Base-by-base conservation (phyloP, 2,888 invertebrate species). In the Drosophila dives region DNA sequence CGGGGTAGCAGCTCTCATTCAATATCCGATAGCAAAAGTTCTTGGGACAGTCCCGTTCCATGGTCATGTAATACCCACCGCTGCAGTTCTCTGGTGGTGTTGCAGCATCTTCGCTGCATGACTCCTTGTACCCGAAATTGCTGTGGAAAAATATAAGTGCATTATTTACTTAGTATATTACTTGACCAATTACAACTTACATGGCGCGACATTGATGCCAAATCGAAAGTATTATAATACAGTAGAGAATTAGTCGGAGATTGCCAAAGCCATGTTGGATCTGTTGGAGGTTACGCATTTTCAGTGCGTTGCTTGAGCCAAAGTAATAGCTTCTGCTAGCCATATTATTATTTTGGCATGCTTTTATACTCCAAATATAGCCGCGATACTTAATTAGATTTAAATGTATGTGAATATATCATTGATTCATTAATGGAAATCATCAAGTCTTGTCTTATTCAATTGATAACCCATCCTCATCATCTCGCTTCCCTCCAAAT, bases 391-490 rank as follows among this genome's bases (percentile, higher is more conserved):
- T 74, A 73, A 78, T 81, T 64, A 26, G 29, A 75, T 83, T 62
- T 17, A 71, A 76, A 75, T 72, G 36, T 73, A 81, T 81, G 74
- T 51, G 66, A 80, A 80, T 81, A 64, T 63, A 59, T 69, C 51
- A 72, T 69, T 82, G 61, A 74, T 69, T 80, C 53, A 78, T 76
- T 75, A 69, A 59, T 51, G 8, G 20, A 65, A 54, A 36, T 17
- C 29, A 26, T 29, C 32, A 55, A 55, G 49, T 36, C 20, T 26
- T 60, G 72, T n/a, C 55, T 48, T 64, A 67, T 58, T 63, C 56
- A 48, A 70, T 76, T 66, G 54, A 67, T 36, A 68, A 70, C 66
- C 50, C 76, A 64, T 60, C n/a, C 17, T 29, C 29, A 29, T 29
- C 29, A 6, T 17, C n/a, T 34, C 32, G 12, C 36, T 1, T 15